Evolutionary conservation across 2,888 invertebrate species (phyloP), one percentile per base, ranked within the genome.

Genomic region (Torymus tubicola): DNA sequence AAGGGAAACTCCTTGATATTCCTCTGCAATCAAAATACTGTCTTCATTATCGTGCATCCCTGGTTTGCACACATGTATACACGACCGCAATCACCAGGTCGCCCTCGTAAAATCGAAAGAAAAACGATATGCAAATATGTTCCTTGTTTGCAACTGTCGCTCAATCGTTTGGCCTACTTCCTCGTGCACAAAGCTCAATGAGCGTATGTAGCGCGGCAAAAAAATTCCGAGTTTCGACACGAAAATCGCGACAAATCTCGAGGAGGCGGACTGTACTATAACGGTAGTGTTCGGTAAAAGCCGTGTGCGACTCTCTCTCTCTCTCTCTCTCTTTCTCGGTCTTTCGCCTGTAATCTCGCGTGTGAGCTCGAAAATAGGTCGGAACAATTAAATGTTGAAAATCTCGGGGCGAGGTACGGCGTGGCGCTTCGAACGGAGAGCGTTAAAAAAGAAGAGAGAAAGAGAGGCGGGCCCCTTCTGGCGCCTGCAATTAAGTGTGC

Each of bases 301-400:
- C 52, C 42, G 42, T 8, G 42, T 42, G 42, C 42, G 10, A 1
- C 42, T 42, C 42, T 8, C 42, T 42, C 42, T 42, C 42, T 42
- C 42, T 8, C 42, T 42, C 42, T 42, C 42, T 42, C 42, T 0
- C 4, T 31, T 8, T 31, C 42, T 42, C 42, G 21, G 8, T 42
- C 1, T 42, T 8, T 65, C 42, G 64, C 11, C 65, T 72, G 60
- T 60, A 67, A 78, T 78, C 21, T 73, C 31, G 69, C 12, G 24
- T 57, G 16, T 12, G 42, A 71, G 60, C 60, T 52, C 61, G 52
- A 78, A 72, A 42, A 67, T 78, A 61, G 78, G 65, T 78, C 58
- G 52, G 13, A 68, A 73, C 60, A 72, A 72, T 78, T 72, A 72
- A 78, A 73, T 73, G 72, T 53, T 78, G 61, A 58, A 72, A 73